Conservation (phyloP, 2,888 invertebrate genomes). For the Platynereis dumerilii region DNA sequence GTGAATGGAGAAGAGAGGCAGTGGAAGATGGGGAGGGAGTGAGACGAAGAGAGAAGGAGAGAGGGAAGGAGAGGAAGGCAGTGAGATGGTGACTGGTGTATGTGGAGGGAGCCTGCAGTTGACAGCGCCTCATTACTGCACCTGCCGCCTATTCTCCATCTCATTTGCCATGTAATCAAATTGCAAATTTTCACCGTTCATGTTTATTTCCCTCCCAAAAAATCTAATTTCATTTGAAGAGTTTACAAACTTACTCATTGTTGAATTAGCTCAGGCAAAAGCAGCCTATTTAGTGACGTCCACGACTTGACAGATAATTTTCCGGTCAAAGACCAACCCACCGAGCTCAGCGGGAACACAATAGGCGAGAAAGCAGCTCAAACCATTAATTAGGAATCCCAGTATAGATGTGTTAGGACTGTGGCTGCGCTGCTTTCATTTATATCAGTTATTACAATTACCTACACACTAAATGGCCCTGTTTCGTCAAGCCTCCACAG, state of each 20-base stretch:
- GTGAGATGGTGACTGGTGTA: neutral
- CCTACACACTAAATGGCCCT: too few species aligned
- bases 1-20: neutral
- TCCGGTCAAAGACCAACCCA: neutral
- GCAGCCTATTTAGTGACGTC: neutral
- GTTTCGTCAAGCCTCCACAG: too few species aligned
- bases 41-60: neutral
- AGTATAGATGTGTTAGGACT: too few species aligned
- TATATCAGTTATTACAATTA: too few species aligned
- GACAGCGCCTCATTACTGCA: too few species aligned
- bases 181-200: too few species aligned
- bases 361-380: too few species aligned
- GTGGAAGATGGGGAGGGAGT: constrained; percentile 1
- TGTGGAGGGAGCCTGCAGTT: too few species aligned
- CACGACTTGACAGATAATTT: neutral
- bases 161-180: too few species aligned
- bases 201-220: neutral
- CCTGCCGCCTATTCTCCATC: too few species aligned
- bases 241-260: constrained; percentile 1
- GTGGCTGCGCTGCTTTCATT: too few species aligned
- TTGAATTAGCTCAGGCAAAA: neutral
- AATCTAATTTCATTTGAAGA: constrained; percentile 5
- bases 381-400: too few species aligned
- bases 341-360: neutral
- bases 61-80: neutral